These are phyloP conservation scores for Mycalesis mineus DNA, from an alignment of 2,888 invertebrate species.

Conservation along the genomic window DNA sequence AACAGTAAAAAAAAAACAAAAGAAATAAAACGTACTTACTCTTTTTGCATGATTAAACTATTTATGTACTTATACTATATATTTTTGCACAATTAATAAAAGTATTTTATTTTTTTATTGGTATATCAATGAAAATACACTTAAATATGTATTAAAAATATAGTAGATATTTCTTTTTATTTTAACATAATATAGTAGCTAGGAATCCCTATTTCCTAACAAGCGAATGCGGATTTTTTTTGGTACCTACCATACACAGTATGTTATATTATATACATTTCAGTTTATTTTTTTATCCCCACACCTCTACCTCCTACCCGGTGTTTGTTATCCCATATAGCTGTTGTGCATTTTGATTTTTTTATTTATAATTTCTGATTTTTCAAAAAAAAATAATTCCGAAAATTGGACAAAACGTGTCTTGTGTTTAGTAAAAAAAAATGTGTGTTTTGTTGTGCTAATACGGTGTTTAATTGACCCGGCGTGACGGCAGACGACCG, in stretches of 20 bases:
- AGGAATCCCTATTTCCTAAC: conserved; percentile 53
- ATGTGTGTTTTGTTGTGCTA: conserved; percentile 59
- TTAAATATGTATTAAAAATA: neutral
- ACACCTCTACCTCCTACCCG: conserved; percentile 47
- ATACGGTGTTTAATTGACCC: conserved; percentile 53
- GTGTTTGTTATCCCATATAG: conserved; percentile 51
- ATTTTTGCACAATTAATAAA: conserved; percentile 9
- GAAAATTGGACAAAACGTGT: conserved; percentile 20
- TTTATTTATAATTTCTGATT: conserved; percentile 26
- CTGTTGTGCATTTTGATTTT: conserved; percentile 45
- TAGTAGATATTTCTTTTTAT: conserved; percentile 10
- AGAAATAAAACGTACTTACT: neutral
- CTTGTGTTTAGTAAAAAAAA: conserved; percentile 28
- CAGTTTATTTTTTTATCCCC: conserved; percentile 75
- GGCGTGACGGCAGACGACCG: conserved; percentile 38
- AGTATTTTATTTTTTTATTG: neutral
- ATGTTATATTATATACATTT: conserved; percentile 68
- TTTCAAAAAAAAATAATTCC: conserved; percentile 15
- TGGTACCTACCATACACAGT: conserved; percentile 52
- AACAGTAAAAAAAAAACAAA: neutral
- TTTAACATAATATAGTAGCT: conserved; percentile 23
- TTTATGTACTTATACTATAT: conserved; percentile 1
- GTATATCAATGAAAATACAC: conserved; percentile 13
- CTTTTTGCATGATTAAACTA: conserved; percentile 1
- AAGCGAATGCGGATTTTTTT: conserved; percentile 61